phyloP scores from a whole-genome alignment of 2,113 vertebrate species.

The Micronisus gabar region DNA sequence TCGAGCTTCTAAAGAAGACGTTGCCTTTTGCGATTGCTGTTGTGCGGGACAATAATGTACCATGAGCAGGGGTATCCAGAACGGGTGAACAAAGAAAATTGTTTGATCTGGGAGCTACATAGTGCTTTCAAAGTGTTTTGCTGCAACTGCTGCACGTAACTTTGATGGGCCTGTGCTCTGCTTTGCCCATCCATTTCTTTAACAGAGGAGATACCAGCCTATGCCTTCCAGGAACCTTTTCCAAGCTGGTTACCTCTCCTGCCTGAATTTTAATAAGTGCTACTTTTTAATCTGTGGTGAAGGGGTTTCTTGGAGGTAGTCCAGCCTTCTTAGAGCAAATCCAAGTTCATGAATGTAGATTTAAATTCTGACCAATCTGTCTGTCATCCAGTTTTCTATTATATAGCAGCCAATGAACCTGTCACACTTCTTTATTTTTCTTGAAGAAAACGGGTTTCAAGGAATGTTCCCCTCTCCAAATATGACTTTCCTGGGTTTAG shows the following conservation, averaged over 20 bases:
- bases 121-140: not conserved
- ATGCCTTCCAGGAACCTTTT: not conserved
- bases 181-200: not conserved
- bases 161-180: not conserved
- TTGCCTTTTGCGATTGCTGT: not conserved
- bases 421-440: not conserved
- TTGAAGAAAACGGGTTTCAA: not conserved
- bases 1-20: not conserved
- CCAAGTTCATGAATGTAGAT: not conserved
- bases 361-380: not conserved
- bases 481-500: not conserved
- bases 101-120: not conserved
- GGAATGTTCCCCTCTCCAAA: not conserved
- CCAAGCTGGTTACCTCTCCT: not conserved
- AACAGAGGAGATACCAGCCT: not conserved
- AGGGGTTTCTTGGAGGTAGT: not conserved
- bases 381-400: not conserved
- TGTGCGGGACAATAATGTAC: not conserved
- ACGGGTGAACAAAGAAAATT: rapidly evolving
- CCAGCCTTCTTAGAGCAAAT: not conserved
- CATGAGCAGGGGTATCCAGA: not conserved
- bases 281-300: not conserved
- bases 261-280: not conserved
- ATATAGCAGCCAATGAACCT: not conserved
- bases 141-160: rapidly evolving